A percentile compares a stretch with the other conserved stretches of the same genome.
Evolutionary conservation across 2,113 vertebrate species (phyloP).

Genomic region (Trachemys scripta): DNA sequence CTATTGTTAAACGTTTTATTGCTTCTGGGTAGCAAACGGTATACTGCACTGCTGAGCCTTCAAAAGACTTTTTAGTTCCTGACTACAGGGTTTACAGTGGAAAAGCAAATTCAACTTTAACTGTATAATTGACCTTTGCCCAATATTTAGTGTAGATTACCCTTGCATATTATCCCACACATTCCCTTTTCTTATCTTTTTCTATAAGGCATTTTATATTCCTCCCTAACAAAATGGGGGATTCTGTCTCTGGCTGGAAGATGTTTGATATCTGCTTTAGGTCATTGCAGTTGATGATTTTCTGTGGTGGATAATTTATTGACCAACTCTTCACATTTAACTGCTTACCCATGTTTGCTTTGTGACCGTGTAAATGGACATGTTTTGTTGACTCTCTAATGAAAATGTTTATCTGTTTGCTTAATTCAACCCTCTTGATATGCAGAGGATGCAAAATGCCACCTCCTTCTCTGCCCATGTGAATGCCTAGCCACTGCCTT

Average conservation of each 20-base stretch:
- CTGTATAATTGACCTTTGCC: neutral
- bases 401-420: rapidly evolving
- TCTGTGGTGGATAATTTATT: neutral
- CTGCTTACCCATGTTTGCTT: neutral
- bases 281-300: neutral
- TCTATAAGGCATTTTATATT: neutral
- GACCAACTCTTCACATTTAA: neutral
- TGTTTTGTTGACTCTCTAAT: neutral
- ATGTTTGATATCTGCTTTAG: neutral
- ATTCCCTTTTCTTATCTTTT: neutral
- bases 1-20: neutral
- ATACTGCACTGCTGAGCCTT: neutral
- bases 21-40: neutral
- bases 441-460: neutral
- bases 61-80: neutral
- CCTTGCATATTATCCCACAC: neutral
- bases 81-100: neutral
- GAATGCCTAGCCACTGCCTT: neutral
- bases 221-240: neutral
- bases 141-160: neutral
- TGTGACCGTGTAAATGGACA: neutral
- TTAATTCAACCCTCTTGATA: neutral
- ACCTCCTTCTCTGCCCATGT: neutral
- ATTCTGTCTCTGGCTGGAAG: neutral
- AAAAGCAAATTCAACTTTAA: neutral